Base-by-base conservation (phyloP, 2,113 vertebrate genomes). In the Melanocharis versteri region DNA sequence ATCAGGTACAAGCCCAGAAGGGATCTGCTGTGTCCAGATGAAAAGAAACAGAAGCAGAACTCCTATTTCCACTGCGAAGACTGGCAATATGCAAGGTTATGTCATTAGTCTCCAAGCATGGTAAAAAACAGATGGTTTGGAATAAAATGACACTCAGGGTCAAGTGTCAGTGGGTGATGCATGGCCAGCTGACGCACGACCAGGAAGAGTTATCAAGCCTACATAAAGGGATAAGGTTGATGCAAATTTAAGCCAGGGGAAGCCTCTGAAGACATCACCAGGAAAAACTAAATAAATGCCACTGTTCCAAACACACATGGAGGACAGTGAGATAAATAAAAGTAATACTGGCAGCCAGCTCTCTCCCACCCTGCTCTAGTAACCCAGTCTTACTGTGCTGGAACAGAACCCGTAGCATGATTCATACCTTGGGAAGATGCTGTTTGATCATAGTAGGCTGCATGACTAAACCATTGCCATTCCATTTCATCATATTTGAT, bases 31-130 rank as follows among this genome's bases (percentile, higher is more conserved):
- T 72, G 37, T 57, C 78, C 76, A 62, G 50, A 50, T 61, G 48
- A 79, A 82, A 89, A 56, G 50, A 82, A 83, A 31, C 37, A 47
- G 35, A 27, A 61, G 18, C 56, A 68, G 33, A 75, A 47, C 26
- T 65, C 35, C 6, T 35, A 18, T 20, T 85, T 61, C 58, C 35
- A 4, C 62, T 7, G 1, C 0, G 0, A 42, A 87, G 54, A 23
- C 14, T 35, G 24, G 35, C 33, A 51, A 2, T 47, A 31, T 58
- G 45, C 54, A 47, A 50, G 39, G 18, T 37, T 58, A 26, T 54
- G 51, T 58, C 58, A 44, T 45, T 68, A 54, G 16, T 57, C 69
- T 84, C 28, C 66, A 23, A 58, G 33, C 12, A n/a, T 24, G 39
- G 37, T 13, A 39, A 26, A 62, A 82, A 24, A 4, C n/a, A 79